Evolutionary conservation across 2,113 vertebrate genomes (phyloP).

Genomic region (Centropus bengalensis): DNA sequence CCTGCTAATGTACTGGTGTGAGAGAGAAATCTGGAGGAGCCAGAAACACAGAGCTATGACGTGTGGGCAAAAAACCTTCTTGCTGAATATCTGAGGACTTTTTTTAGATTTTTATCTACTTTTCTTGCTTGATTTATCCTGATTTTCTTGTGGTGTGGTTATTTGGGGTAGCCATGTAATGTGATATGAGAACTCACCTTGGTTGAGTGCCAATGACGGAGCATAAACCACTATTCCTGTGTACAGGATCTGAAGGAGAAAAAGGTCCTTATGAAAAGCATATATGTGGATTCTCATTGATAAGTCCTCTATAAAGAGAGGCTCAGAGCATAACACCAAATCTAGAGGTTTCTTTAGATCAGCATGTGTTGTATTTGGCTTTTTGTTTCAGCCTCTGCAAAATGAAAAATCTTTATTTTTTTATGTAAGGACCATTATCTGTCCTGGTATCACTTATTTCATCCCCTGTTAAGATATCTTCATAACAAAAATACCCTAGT

Average conservation of each 20-base stretch:
- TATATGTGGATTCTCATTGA: background rate
- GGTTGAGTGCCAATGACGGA: constrained; percentile 87
- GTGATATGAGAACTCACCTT: constrained; percentile 75
- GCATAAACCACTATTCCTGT: constrained; percentile 86
- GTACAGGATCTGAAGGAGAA: constrained; percentile 80
- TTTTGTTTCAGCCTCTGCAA: background rate
- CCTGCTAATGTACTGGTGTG: background rate
- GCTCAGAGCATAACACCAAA: background rate
- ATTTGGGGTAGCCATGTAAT: background rate
- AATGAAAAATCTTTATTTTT: background rate
- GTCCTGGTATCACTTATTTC: background rate
- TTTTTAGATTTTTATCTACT: background rate
- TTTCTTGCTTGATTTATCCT: background rate
- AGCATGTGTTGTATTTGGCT: background rate
- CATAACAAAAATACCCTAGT: background rate
- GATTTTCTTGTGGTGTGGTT: background rate
- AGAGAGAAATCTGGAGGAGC: background rate
- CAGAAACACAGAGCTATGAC: background rate
- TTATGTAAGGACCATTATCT: background rate
- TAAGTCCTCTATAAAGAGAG: background rate
- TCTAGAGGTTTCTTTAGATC: background rate
- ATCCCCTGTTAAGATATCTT: background rate
- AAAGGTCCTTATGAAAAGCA: background rate
- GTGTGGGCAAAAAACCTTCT: background rate
- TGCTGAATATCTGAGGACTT: background rate